These are phyloP conservation scores for Thamnophis sirtalis DNA, from an alignment of 2,113 vertebrate genomes.

Conservation along the genomic window DNA sequence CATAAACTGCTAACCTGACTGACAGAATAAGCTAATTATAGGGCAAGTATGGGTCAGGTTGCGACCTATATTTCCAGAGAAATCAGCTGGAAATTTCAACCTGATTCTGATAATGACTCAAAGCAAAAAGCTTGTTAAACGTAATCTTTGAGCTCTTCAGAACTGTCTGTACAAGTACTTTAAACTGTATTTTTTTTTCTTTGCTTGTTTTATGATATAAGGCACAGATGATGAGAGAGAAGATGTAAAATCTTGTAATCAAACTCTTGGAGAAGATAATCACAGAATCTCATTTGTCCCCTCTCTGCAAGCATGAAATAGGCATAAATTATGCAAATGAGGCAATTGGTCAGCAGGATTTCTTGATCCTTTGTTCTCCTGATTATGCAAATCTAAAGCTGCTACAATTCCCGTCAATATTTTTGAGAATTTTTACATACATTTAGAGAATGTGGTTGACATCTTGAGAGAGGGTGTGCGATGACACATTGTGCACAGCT, in stretches of 20 bases:
- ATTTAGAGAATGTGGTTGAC: background rate
- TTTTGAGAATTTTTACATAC: background rate
- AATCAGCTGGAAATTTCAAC: background rate
- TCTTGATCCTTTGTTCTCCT: background rate
- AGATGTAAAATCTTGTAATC: background rate
- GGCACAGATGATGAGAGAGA: background rate
- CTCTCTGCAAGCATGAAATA: background rate
- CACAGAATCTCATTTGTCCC: background rate
- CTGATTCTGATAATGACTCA: fast-evolving
- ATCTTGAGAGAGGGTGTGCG: background rate
- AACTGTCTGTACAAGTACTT: background rate
- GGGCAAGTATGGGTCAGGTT: background rate
- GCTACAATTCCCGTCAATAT: background rate
- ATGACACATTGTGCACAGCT: no score
- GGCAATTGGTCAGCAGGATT: background rate
- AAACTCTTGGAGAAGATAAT: background rate
- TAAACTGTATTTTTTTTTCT: background rate
- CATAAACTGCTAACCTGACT: background rate
- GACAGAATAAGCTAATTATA: background rate
- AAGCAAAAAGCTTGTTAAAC: background rate
- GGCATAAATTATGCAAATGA: background rate
- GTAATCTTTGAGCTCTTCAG: background rate
- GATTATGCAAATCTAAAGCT: background rate
- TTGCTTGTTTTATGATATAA: background rate
- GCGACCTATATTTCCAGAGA: background rate